phyloP scores from a whole-genome alignment of 2,113 vertebrate species.

The Hylia prasina region DNA sequence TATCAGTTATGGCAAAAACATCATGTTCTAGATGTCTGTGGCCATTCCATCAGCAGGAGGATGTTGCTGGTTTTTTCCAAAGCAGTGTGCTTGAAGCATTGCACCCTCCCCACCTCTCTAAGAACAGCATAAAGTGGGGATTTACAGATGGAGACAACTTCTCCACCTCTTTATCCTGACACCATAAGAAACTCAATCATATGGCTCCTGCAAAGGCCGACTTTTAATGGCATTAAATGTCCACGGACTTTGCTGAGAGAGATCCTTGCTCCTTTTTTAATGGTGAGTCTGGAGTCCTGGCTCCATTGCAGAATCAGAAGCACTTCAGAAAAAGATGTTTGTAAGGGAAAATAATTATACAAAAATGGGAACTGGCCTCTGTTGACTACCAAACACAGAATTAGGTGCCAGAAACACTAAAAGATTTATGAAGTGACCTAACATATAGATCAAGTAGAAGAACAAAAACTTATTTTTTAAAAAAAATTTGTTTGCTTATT shows the following conservation, averaged over 20 bases:
- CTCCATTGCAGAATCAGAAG: background rate
- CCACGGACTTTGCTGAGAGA: background rate
- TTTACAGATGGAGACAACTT: background rate
- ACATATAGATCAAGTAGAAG: background rate
- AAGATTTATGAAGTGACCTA: background rate
- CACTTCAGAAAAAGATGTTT: background rate
- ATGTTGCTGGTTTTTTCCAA: background rate
- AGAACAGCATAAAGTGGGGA: background rate
- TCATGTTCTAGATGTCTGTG: rapidly evolving
- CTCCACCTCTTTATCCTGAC: background rate
- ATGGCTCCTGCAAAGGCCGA: background rate
- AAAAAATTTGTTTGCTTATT: background rate
- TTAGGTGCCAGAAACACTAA: background rate
- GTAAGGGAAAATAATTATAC: background rate
- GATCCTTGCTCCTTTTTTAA: background rate
- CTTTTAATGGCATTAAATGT: background rate
- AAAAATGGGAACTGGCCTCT: background rate
- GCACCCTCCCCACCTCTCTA: background rate
- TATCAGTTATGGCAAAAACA: background rate
- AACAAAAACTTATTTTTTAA: background rate
- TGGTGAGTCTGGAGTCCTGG: background rate
- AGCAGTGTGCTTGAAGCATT: rapidly evolving
- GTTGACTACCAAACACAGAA: background rate
- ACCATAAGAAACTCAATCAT: background rate
- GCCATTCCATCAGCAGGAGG: background rate